Conservation (phyloP, 2,113 vertebrate genomes). For the Eubucco bourcierii region DNA sequence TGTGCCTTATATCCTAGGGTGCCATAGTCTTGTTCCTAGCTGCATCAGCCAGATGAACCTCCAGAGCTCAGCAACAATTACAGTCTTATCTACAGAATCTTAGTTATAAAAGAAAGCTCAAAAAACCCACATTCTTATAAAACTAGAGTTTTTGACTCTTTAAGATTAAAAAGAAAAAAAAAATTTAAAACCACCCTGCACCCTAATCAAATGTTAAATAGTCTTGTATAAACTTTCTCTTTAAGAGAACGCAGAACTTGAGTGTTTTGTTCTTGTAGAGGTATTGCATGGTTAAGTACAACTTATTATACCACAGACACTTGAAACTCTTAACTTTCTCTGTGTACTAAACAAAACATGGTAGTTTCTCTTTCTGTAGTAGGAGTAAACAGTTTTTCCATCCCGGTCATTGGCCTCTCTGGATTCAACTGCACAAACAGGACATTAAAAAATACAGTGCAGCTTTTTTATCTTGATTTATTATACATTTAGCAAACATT, state of each 20-base stretch:
- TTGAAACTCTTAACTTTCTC: neutral
- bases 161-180: neutral
- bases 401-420: neutral
- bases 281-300: neutral
- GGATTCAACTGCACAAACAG: neutral
- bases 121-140: neutral
- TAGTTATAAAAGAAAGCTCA: neutral
- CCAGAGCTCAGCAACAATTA: neutral
- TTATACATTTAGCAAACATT: slow-evolving; percentile 29
- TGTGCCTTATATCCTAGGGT: neutral
- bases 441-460: neutral
- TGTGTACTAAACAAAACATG: neutral
- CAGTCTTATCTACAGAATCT: neutral
- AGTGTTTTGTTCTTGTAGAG: neutral
- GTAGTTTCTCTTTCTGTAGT: neutral
- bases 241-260: neutral
- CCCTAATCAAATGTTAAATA: neutral
- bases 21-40: neutral
- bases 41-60: neutral
- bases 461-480: slow-evolving; percentile 36
- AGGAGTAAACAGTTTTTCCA: neutral
- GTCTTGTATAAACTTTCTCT: neutral
- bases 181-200: neutral
- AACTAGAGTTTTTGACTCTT: neutral
- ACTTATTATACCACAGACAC: neutral